Evolutionary conservation across 2,113 vertebrate species (phyloP).

Genomic region (Thinocorus orbignyianus): DNA sequence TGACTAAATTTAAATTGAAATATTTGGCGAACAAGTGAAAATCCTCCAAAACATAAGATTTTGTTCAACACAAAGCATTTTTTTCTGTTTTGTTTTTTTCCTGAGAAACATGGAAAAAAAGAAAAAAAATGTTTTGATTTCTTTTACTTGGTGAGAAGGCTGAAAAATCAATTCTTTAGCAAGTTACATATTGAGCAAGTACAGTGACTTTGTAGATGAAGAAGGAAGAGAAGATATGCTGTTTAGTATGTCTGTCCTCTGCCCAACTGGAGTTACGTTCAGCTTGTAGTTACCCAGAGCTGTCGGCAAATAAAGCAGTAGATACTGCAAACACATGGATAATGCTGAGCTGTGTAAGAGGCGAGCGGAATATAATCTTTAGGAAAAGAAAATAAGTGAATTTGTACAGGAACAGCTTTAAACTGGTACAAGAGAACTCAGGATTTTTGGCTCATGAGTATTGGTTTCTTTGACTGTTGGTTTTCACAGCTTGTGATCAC

Average conservation of each 20-base stretch:
- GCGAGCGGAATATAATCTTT: not conserved
- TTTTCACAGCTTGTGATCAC: not conserved
- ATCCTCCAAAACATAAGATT: not conserved
- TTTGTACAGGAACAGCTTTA: not conserved
- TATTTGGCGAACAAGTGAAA: not conserved
- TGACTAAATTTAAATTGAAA: not conserved
- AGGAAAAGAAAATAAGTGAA: not conserved
- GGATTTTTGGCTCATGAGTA: not conserved
- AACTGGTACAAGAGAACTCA: not conserved
- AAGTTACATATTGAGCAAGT: not conserved
- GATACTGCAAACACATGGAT: not conserved
- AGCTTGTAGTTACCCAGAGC: not conserved
- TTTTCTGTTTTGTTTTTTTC: not conserved
- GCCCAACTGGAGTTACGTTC: not conserved
- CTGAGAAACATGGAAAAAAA: not conserved
- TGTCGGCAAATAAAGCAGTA: not conserved
- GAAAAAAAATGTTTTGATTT: not conserved
- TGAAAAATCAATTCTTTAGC: constrained; percentile 19
- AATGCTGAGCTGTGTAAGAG: not conserved
- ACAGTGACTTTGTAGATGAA: not conserved
- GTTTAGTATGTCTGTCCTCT: not conserved
- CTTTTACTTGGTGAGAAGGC: not conserved
- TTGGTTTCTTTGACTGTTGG: not conserved
- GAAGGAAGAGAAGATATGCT: not conserved
- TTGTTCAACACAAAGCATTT: not conserved